phyloP scores from a whole-genome alignment of 2,797 vertebrate species.

The Diglossa cyanea region DNA sequence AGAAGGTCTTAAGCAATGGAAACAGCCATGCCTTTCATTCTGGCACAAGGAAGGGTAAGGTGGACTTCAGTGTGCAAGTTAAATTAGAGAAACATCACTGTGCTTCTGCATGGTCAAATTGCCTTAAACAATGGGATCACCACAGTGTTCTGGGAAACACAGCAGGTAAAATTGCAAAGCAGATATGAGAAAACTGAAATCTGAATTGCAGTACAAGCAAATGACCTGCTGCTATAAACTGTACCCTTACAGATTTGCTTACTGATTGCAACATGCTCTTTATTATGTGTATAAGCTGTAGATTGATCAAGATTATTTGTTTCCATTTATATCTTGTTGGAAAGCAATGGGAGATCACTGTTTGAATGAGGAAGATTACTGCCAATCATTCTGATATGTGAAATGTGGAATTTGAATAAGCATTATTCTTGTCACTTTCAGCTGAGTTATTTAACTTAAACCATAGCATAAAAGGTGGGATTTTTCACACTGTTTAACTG shows the following conservation, averaged over 20 bases:
- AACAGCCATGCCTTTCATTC: background rate
- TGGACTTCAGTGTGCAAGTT: background rate
- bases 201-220: conserved; percentile 29
- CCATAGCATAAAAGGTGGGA: background rate
- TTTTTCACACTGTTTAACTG: background rate
- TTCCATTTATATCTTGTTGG: conserved; percentile 18
- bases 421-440: background rate
- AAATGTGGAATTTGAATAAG: background rate
- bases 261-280: background rate
- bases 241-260: conserved; percentile 9
- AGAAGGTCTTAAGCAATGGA: background rate
- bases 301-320: conserved; percentile 52
- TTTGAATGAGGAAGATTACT: conserved; percentile 19
- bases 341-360: conserved; percentile 12
- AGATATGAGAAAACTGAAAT: conserved; percentile 4
- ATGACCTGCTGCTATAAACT: conserved; percentile 47
- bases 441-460: conserved; percentile 12
- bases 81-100: background rate
- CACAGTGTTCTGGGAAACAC: background rate
- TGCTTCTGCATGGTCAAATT: background rate
- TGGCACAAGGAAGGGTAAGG: background rate
- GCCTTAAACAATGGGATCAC: background rate
- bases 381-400: background rate
- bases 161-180: conserved; percentile 15
- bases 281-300: conserved; percentile 7